These are phyloP conservation scores for Nomada goodeniana DNA, from an alignment of 2,888 invertebrate genomes.

Conservation along the genomic window DNA sequence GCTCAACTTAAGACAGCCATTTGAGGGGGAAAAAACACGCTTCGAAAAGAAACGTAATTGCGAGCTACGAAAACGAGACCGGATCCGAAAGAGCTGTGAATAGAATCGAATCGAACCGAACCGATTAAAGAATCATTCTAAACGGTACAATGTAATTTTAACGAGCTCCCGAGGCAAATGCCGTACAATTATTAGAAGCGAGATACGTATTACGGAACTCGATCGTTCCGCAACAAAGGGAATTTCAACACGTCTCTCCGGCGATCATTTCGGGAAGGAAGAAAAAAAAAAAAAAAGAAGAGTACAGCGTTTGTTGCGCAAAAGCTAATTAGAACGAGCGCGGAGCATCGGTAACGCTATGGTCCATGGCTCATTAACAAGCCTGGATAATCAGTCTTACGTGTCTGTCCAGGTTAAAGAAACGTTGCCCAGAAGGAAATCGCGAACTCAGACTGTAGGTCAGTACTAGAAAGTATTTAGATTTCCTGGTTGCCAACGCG, in stretches of 20 bases:
- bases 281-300: not conserved
- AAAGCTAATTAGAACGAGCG: conserved; percentile 30
- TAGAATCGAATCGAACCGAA: not conserved
- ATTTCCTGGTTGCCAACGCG: conserved; percentile 63
- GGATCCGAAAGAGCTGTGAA: too few relatives aligned
- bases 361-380: conserved; percentile 17
- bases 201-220: not conserved
- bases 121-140: too few relatives aligned
- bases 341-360: not conserved
- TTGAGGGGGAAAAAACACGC: too few relatives aligned
- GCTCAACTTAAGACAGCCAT: too few relatives aligned
- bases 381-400: conserved; percentile 7
- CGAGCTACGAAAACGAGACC: too few relatives aligned
- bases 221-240: conserved; percentile 26
- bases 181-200: not conserved
- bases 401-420: not conserved
- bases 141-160: not conserved
- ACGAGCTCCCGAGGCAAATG: not conserved
- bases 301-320: not conserved
- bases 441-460: conserved; percentile 60
- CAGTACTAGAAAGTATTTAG: conserved; percentile 74
- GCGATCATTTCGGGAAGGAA: not conserved
- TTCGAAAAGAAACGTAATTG: too few relatives aligned
- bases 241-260: conserved; percentile 3
- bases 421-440: not conserved